Conservation (phyloP, 2,888 invertebrate genomes). For the Neelides folsomi region DNA sequence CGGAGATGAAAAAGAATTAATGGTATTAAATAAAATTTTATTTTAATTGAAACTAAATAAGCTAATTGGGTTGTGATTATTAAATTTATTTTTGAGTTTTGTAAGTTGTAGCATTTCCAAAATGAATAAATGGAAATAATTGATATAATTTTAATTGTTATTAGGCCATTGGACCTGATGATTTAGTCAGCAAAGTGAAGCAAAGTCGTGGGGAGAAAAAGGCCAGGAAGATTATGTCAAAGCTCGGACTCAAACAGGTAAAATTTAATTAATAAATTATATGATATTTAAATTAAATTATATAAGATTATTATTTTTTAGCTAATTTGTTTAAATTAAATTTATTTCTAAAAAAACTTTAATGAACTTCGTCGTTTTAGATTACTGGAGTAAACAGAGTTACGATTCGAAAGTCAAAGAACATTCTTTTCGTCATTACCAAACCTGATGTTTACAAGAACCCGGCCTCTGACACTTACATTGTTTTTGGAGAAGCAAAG, state of each 20-base stretch:
- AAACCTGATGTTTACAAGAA: conserved; percentile 97
- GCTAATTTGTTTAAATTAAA: too few species aligned
- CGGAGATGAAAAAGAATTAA: conserved; percentile 17
- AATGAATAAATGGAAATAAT: too few species aligned
- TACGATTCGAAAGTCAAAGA: conserved; percentile 96
- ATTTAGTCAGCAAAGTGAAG: conserved; percentile 76
- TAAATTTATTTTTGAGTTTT: too few species aligned
- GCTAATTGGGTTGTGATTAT: too few species aligned
- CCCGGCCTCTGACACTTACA: conserved; percentile 97
- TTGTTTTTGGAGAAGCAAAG: conserved; percentile 98
- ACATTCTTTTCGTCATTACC: conserved; percentile 97
- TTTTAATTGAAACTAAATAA: too few species aligned
- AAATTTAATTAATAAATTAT: too few species aligned
- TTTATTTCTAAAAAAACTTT: too few species aligned
- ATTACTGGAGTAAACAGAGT: conserved; percentile 89
- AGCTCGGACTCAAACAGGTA: conserved; percentile 87
- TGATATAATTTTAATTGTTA: too few species aligned
- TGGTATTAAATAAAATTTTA: background rate
- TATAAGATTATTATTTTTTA: too few species aligned
- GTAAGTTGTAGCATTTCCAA: too few species aligned
- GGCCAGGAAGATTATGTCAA: conserved; percentile 97
- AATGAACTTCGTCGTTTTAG: too few species aligned
- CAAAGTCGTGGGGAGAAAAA: conserved; percentile 98
- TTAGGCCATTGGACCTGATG: conserved; percentile 42
- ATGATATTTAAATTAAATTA: too few species aligned